These are phyloP conservation scores for Diadegma fenestrale DNA, from an alignment of 2,888 invertebrate species.

Conservation along the genomic window DNA sequence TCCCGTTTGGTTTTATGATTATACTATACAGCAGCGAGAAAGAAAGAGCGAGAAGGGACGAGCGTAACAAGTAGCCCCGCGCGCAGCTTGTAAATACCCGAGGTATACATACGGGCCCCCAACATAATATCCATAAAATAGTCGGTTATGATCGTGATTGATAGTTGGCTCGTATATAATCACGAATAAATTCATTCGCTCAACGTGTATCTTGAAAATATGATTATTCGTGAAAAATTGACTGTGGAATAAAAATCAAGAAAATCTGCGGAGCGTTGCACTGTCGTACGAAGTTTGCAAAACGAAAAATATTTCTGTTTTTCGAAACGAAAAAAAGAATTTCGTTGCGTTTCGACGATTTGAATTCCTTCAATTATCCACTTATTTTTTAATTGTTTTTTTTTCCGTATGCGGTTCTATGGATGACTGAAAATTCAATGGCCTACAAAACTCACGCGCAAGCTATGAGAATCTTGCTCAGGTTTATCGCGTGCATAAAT, in stretches of 20 bases:
- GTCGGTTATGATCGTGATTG: slow-evolving; percentile 60
- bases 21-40: slow-evolving; percentile 44
- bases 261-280: neutral
- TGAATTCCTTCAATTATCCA: neutral
- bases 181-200: slow-evolving; percentile 55
- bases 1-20: slow-evolving; percentile 75
- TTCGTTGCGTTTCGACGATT: no score
- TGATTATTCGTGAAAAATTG: slow-evolving; percentile 53
- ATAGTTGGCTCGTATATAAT: slow-evolving; percentile 51
- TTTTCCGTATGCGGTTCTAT: neutral
- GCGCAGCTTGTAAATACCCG: slow-evolving; percentile 59
- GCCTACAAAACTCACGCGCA: slow-evolving; percentile 1
- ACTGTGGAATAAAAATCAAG: neutral
- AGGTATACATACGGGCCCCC: slow-evolving; percentile 40
- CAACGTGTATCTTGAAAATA: slow-evolving; percentile 28
- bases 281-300: neutral
- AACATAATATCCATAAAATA: slow-evolving; percentile 64
- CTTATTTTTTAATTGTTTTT: neutral
- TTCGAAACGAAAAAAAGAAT: no score
- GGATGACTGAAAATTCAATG: neutral
- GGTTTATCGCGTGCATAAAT: slow-evolving; percentile 74
- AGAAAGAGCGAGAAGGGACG: slow-evolving; percentile 24
- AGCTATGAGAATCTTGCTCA: slow-evolving; percentile 40
- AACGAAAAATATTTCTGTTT: no score
- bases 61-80: slow-evolving; percentile 63